Percentiles rank a stretch among this genome's conserved stretches.
Conservation (phyloP, 2,113 vertebrate species). For the Salvelinus alpinus region DNA sequence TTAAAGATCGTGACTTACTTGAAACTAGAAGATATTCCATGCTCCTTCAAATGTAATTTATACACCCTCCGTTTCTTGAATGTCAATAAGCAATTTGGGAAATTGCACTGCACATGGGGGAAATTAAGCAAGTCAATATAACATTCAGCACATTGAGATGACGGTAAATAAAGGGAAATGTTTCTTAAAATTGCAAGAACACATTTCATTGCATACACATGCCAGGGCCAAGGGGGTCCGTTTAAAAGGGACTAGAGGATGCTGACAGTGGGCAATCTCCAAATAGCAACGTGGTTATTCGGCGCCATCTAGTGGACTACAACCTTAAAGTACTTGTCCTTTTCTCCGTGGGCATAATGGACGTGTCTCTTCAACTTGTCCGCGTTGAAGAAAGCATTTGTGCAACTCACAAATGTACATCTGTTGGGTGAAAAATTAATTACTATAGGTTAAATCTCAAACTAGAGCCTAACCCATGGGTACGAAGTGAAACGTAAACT, state of each 20-base stretch:
- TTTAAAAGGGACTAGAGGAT: too few species aligned
- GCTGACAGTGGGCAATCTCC: too few species aligned
- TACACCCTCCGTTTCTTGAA: slow-evolving; percentile 71
- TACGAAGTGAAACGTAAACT: accelerated
- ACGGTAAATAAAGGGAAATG: too few species aligned
- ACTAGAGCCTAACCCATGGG: neutral
- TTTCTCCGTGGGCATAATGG: slow-evolving; percentile 56
- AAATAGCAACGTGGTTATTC: neutral
- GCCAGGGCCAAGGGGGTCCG: neutral
- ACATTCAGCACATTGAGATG: too few species aligned
- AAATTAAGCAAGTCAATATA: neutral
- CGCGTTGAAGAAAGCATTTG: slow-evolving; percentile 42
- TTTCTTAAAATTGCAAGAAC: too few species aligned
- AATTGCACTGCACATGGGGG: slow-evolving; percentile 56
- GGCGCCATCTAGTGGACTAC: slow-evolving; percentile 44
- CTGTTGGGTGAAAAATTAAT: slow-evolving; percentile 41
- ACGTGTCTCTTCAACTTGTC: slow-evolving; percentile 64
- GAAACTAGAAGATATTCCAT: slow-evolving; percentile 48
- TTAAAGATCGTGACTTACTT: slow-evolving; percentile 56
- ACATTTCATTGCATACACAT: neutral
- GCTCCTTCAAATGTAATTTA: slow-evolving; percentile 64
- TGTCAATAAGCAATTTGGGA: slow-evolving; percentile 58
- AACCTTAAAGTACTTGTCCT: slow-evolving; percentile 70
- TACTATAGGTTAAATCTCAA: too few species aligned
- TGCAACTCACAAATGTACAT: slow-evolving; percentile 58